Conservation (phyloP, 2,888 invertebrate species). For the Drosophila helvetica region DNA sequence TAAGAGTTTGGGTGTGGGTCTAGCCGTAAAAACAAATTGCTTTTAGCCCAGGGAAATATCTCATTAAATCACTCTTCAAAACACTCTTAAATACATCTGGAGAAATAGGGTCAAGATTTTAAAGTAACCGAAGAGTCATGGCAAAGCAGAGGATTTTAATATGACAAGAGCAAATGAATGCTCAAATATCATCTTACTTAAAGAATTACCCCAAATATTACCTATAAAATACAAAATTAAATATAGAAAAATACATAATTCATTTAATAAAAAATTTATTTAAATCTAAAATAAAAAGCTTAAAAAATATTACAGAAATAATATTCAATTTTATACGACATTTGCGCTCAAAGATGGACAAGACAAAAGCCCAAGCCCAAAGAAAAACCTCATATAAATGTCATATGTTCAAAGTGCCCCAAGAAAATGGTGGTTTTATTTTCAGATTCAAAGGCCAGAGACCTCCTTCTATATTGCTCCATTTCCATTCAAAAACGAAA, state of each 20-base stretch:
- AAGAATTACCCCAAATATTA: too few relatives aligned
- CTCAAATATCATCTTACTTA: too few relatives aligned
- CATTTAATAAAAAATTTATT: too few relatives aligned
- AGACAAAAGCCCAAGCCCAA: background rate
- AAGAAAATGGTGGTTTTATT: conserved; percentile 12
- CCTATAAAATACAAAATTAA: too few relatives aligned
- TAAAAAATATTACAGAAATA: background rate
- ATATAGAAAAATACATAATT: too few relatives aligned
- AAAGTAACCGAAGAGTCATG: too few relatives aligned
- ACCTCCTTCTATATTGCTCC: conserved; percentile 13
- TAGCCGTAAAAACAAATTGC: background rate
- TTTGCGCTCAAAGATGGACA: background rate
- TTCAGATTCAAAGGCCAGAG: background rate
- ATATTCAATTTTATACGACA: background rate
- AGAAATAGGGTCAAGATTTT: too few relatives aligned
- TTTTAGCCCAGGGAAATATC: background rate
- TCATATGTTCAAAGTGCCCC: conserved; percentile 14
- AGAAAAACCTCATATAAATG: conserved; percentile 39
- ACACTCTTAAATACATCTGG: too few relatives aligned
- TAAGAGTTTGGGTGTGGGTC: background rate
- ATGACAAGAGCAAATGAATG: too few relatives aligned
- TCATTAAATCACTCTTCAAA: too few relatives aligned
- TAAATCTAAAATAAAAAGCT: background rate
- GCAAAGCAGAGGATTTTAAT: too few relatives aligned
- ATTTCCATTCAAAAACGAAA: conserved; percentile 25